Conservation (phyloP, 1,140 invertebrate genomes). For the Bilobella aurantiaca region DNA sequence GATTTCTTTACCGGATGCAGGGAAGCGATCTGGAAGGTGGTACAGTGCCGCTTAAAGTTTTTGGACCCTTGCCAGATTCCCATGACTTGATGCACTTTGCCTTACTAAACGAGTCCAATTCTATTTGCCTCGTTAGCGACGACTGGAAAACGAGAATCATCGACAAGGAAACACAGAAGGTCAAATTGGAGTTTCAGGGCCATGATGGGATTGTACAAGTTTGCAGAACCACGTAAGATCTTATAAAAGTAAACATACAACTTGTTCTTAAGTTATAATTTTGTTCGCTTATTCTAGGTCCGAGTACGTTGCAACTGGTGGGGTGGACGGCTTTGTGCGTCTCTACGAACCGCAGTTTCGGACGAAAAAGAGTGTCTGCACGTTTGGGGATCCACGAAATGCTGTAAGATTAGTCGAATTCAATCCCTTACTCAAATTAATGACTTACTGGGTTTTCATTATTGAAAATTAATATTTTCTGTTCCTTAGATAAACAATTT, state of each 20-base stretch:
- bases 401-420: not conserved
- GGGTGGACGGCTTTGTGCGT: not conserved
- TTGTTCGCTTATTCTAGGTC: not conserved
- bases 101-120: not conserved
- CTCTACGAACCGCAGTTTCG: not conserved
- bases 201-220: not conserved
- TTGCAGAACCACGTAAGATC: not conserved
- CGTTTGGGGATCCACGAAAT: not conserved
- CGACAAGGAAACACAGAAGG: not conserved
- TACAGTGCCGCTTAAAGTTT: not conserved
- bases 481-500: constrained; percentile 1
- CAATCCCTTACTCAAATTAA: not conserved
- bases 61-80: not conserved
- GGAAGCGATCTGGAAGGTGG: not conserved
- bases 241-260: not conserved
- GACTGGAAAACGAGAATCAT: not conserved
- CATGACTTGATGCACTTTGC: not conserved
- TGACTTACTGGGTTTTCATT: not conserved
- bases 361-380: not conserved
- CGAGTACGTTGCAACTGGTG: not conserved
- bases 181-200: not conserved
- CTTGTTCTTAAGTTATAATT: not conserved
- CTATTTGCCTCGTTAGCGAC: not conserved
- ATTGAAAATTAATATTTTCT: too few species aligned
- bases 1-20: not conserved